Evolutionary conservation across 2,888 invertebrate genomes (phyloP).

Genomic region (Bruchidius siliquastri): DNA sequence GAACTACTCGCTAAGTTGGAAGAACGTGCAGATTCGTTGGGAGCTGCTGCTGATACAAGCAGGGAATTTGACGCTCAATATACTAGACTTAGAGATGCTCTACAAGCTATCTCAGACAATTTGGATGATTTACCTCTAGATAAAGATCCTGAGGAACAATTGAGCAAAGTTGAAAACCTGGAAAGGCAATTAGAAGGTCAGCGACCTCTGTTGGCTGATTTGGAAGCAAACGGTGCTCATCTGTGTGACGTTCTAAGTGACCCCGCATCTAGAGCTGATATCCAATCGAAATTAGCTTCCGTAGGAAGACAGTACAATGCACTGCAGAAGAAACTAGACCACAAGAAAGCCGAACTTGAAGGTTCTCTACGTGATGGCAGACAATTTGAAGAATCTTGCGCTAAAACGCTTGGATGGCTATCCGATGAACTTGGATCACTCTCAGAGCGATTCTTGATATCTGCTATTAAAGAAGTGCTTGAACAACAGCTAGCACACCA

Average conservation of each 20-base stretch:
- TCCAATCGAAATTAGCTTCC: slow-evolving; percentile 79
- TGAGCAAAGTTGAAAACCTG: slow-evolving; percentile 80
- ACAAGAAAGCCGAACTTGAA: slow-evolving; percentile 86
- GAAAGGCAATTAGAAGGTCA: slow-evolving; percentile 87
- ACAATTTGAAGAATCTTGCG: slow-evolving; percentile 84
- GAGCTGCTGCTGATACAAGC: slow-evolving; percentile 88
- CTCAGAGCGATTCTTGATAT: slow-evolving; percentile 74
- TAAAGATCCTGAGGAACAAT: slow-evolving; percentile 80
- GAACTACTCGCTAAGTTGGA: slow-evolving; percentile 72
- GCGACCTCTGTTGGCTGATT: slow-evolving; percentile 79
- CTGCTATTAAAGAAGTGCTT: slow-evolving; percentile 77
- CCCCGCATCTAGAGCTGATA: slow-evolving; percentile 84
- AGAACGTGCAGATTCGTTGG: slow-evolving; percentile 82
- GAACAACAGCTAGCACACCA: slow-evolving; percentile 84
- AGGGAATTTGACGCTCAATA: slow-evolving; percentile 89
- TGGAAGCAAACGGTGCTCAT: slow-evolving; percentile 85
- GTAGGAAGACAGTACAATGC: slow-evolving; percentile 85
- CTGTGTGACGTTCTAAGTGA: slow-evolving; percentile 84
- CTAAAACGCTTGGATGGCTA: slow-evolving; percentile 87
- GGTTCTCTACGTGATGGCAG: slow-evolving; percentile 71
- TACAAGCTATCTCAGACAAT: slow-evolving; percentile 82
- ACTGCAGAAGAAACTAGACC: slow-evolving; percentile 84
- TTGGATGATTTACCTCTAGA: slow-evolving; percentile 77
- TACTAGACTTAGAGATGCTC: slow-evolving; percentile 76
- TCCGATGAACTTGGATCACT: slow-evolving; percentile 72